Evolutionary conservation across 2,797 vertebrate species (phyloP), one percentile per base, ranked within the genome.

Genomic region (Muraenolepis orangiensis): DNA sequence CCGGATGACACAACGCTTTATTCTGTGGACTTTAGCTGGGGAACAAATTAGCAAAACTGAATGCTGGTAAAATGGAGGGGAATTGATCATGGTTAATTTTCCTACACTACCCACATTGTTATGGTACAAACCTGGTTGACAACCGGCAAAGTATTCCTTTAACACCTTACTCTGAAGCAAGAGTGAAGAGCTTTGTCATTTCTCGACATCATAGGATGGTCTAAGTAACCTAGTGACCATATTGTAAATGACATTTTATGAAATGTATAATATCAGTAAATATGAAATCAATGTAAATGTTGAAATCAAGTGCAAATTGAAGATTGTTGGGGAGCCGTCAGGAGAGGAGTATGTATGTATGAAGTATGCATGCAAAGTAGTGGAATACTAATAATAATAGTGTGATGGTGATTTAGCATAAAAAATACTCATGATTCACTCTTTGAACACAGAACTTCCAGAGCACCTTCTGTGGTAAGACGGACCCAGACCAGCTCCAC

Each of bases 401-500:
- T 68, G 16, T 18, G 4, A 1, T 68, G 68, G 18, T 73, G 2
- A 66, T 71, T n/a, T 66, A 74, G 20, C 40, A 72, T 11, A 75
- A 26, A 12, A n/a, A 40, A 8, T 13, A 26, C 11, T 67, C 26
- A 11, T 29, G 6, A 67, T 23, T 12, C 13, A n/a, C 68, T 69
- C 31, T 69, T 74, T 2, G 46, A 75, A 89, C 88, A 72, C 90
- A 99, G 97, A 95, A 96, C 82, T 98, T 98, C 90, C 92, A 96
- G 91, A 94, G 85, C 64, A 87, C 90, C 0, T 95, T 95, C 86
- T 92, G 87, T 82, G 88, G 91, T 32, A 93, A 94, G 84, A 94
- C 86, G n/a, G 72, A 77, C 78, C 74, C 90, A 28, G 91, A 89
- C 69, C 83, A 91, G 0, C 83, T 90, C 80, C 85, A 84, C 11